phyloP scores from a whole-genome alignment of 2,113 vertebrate species.

The Mustela lutreola region DNA sequence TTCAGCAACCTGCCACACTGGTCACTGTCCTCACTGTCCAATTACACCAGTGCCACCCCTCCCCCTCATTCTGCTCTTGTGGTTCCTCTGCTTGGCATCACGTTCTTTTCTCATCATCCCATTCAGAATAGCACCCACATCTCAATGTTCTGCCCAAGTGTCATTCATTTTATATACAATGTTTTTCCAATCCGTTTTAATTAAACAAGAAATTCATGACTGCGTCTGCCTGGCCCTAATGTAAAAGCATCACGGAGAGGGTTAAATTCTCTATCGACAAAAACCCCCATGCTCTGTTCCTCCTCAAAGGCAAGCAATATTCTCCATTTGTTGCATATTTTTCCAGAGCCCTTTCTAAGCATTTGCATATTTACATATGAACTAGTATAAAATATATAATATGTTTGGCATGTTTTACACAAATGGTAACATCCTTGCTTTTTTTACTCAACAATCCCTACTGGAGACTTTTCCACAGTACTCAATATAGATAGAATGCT shows the following conservation, averaged over 20 bases:
- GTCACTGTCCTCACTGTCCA: background rate
- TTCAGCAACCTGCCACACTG: too few species aligned
- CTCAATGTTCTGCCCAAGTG: background rate
- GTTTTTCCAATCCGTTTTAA: background rate
- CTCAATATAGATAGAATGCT: background rate
- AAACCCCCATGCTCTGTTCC: background rate
- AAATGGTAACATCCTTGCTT: slow-evolving; percentile 28
- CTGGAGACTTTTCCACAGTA: background rate
- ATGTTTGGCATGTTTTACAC: slow-evolving; percentile 51
- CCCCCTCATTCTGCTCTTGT: background rate
- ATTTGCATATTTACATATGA: slow-evolving; percentile 16
- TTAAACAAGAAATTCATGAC: background rate
- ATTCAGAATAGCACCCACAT: background rate
- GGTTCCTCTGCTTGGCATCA: background rate
- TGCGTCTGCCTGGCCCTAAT: background rate
- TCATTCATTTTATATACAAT: background rate
- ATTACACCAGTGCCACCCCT: background rate
- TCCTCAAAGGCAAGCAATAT: background rate
- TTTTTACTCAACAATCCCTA: background rate
- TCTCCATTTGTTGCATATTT: background rate
- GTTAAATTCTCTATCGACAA: background rate
- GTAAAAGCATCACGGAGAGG: background rate
- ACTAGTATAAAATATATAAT: background rate
- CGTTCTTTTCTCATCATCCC: background rate
- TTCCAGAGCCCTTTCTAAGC: background rate